Conservation (phyloP, 2,113 vertebrate genomes). For the Oreocharis arfaki region DNA sequence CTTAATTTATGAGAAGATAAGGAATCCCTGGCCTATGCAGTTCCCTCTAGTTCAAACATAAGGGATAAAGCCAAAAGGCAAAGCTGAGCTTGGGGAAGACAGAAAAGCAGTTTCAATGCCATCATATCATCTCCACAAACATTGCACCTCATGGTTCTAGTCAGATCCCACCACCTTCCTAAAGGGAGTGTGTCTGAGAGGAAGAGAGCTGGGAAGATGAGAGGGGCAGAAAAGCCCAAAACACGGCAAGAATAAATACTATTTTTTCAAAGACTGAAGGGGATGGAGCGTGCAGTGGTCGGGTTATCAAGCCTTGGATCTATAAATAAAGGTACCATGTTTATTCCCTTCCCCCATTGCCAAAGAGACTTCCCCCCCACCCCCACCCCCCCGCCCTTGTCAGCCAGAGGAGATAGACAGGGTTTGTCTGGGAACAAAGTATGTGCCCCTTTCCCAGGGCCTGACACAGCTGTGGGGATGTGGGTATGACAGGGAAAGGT, state of each 20-base stretch:
- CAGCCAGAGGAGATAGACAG: neutral
- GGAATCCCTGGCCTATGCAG: neutral
- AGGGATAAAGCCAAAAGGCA: neutral
- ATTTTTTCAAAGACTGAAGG: neutral
- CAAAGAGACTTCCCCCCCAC: too few relatives aligned
- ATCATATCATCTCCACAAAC: neutral
- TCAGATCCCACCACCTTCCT: neutral
- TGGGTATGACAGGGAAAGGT: conserved; percentile 8
- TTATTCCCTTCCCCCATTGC: neutral
- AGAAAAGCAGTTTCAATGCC: neutral
- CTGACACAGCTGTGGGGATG: neutral
- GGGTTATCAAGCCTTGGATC: neutral
- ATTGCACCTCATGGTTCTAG: neutral
- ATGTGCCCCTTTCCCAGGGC: conserved; percentile 25
- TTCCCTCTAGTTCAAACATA: neutral
- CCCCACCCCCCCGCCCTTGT: too few relatives aligned
- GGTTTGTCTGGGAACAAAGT: conserved; percentile 8
- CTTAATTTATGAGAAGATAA: neutral
- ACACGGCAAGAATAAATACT: neutral
- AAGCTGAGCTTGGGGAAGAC: neutral
- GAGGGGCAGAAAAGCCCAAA: neutral
- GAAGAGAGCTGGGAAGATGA: neutral
- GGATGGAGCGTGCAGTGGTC: neutral
- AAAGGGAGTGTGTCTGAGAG: neutral
- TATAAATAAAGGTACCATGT: conserved; percentile 37